Base-by-base conservation (phyloP, 92 coral and sea anemone genomes). In the Actinernus sp. region DNA sequence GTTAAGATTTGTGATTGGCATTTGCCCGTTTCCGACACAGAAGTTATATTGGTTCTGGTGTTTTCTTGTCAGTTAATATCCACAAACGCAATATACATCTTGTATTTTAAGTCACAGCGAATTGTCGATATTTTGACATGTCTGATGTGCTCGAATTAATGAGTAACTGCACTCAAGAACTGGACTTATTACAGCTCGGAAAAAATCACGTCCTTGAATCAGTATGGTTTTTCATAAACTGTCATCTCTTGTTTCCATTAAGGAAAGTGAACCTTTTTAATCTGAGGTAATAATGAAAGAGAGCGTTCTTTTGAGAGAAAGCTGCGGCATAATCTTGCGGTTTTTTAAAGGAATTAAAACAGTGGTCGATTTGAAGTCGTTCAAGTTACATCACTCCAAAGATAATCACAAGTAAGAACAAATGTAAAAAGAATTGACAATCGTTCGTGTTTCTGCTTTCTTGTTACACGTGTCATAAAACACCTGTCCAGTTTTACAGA, bases 261-360 rank as follows among this genome's bases (percentile, higher is more conserved):
- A 36, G 41, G 8, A 36, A 36, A 36, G 14, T 36, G 41, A 36
- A 7, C 41, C 14, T 36, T 36, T 36, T 36, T 36, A 7, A 36
- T 7, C 14, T 14, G 41, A 36, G 41, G 8, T 7, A 36, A 36
- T 36, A 36, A 14, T 7, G 41, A 36, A 36, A 36, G 14, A 36
- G 41, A n/a, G n/a, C 41, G 41, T 14, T 34, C 14, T 14, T 45
- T 45, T 45, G 11, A 8, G 19, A 45, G 10, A 17, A 45, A 6
- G 5, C 19, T 12, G 52, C 52, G 52, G 52, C 22, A 23, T n/a
- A 45, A 18, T 7, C 19, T 45, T 45, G 52, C 52, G 52, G 52
- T 45, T 45, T 45, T 45, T 45, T 45, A 9, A 45, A 23, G 52
- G 19, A 45, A 45, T 45, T 45, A 45, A 45, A 45, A 23, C 52